Evolutionary conservation across 30 jellyfish, hydroid and myxozoan genomes (phyloP).

Genomic region (Aurelia sp.): DNA sequence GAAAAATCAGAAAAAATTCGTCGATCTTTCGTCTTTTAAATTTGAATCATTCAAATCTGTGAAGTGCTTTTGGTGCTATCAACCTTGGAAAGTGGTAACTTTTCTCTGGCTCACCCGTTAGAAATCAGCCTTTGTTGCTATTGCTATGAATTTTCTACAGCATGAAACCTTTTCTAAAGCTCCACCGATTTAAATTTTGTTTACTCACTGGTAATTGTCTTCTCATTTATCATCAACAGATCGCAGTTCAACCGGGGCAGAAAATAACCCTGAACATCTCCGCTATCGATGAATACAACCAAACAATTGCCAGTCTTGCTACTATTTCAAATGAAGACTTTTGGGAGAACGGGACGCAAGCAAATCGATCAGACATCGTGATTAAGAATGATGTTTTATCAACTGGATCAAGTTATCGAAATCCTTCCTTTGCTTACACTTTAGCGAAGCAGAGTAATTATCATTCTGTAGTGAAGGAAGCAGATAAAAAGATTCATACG

Average conservation of each 20-base stretch:
- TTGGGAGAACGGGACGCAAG: slow-evolving; percentile 3
- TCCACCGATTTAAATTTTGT: neutral
- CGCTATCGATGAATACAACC: slow-evolving; percentile 51
- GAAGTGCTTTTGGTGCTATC: no score
- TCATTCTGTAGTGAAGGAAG: neutral
- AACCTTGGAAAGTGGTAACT: no score
- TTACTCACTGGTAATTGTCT: neutral
- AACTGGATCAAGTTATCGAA: neutral
- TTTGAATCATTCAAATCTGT: no score
- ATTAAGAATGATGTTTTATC: neutral
- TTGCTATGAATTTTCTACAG: no score
- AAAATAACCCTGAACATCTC: neutral
- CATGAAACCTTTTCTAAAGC: no score
- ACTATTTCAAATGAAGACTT: neutral
- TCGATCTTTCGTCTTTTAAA: no score
- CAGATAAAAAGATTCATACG: neutral
- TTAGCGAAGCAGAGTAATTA: slow-evolving; percentile 14
- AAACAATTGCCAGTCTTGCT: slow-evolving; percentile 3
- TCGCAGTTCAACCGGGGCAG: slow-evolving; percentile 40
- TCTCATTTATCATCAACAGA: neutral
- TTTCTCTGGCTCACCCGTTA: neutral
- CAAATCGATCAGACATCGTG: neutral
- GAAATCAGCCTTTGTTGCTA: neutral
- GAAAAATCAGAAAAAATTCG: no score
- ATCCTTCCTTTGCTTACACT: slow-evolving; percentile 1